Conservation (phyloP, 2,797 vertebrate species). For the Onychomys leucogaster region DNA sequence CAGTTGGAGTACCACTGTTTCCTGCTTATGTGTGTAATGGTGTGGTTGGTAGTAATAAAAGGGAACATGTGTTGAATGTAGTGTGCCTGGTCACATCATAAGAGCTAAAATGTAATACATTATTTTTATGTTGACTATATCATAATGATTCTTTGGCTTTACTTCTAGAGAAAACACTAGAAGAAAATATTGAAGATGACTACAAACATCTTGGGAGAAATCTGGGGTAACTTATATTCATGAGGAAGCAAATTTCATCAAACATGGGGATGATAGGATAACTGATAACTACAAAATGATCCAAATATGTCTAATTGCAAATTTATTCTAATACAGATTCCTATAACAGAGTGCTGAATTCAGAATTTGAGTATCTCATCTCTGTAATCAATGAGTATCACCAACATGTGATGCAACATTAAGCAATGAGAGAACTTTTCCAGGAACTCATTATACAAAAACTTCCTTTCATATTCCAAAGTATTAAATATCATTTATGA, state of each 20-base stretch:
- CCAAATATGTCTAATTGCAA: not conserved
- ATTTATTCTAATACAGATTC: not conserved
- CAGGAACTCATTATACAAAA: not conserved
- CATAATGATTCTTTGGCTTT: too few species aligned
- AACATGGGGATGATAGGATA: not conserved
- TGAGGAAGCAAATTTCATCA: not conserved
- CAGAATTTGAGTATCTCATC: not conserved
- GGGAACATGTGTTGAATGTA: too few species aligned
- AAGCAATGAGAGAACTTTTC: not conserved
- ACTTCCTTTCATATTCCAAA: not conserved
- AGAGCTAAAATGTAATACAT: too few species aligned
- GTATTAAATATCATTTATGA: not conserved
- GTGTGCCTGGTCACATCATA: too few species aligned
- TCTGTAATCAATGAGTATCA: not conserved
- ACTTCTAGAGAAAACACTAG: too few species aligned
- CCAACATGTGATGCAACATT: not conserved
- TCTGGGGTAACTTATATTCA: not conserved
- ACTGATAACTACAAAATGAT: not conserved
- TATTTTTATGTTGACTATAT: too few species aligned
- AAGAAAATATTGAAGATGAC: too few species aligned
- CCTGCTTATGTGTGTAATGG: too few species aligned
- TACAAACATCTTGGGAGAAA: too few species aligned
- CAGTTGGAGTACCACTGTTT: too few species aligned
- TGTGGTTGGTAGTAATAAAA: too few species aligned
- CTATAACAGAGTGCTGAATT: not conserved